Evolutionary conservation across 2,113 vertebrate genomes (phyloP).

Genomic region (Myanophis thanlyinensis): DNA sequence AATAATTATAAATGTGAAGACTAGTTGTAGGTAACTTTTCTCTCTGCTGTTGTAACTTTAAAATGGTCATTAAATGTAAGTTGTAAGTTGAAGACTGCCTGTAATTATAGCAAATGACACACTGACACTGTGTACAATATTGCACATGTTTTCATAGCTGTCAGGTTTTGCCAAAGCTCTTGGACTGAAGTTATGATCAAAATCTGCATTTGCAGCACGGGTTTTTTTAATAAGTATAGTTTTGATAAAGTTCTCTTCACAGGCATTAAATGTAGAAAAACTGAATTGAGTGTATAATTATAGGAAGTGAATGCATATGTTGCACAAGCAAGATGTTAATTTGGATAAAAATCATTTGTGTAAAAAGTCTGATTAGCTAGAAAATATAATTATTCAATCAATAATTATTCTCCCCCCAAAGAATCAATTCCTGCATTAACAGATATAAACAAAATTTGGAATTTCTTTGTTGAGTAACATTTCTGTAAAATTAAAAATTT

Average conservation of each 20-base stretch:
- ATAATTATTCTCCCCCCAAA: background rate
- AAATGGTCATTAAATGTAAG: background rate
- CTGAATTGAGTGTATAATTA: background rate
- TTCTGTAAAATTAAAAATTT: background rate
- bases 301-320: background rate
- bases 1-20: background rate
- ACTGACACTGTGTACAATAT: background rate
- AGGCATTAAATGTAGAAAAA: background rate
- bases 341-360: background rate
- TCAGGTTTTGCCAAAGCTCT: slow-evolving; percentile 21
- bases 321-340: background rate
- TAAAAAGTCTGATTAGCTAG: background rate
- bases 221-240: background rate
- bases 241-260: background rate
- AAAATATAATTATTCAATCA: background rate
- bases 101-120: background rate
- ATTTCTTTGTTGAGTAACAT: slow-evolving; percentile 12
- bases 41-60: background rate
- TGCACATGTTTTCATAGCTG: background rate
- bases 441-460: background rate
- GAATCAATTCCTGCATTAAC: background rate
- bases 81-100: background rate
- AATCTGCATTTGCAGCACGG: background rate
- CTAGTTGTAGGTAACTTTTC: background rate
- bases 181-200: slow-evolving; percentile 17